These are phyloP conservation scores for Cliona cf. orientalis DNA, from an alignment of 37 sponge, comb jelly and placozoan genomes.

Conservation along the genomic window DNA sequence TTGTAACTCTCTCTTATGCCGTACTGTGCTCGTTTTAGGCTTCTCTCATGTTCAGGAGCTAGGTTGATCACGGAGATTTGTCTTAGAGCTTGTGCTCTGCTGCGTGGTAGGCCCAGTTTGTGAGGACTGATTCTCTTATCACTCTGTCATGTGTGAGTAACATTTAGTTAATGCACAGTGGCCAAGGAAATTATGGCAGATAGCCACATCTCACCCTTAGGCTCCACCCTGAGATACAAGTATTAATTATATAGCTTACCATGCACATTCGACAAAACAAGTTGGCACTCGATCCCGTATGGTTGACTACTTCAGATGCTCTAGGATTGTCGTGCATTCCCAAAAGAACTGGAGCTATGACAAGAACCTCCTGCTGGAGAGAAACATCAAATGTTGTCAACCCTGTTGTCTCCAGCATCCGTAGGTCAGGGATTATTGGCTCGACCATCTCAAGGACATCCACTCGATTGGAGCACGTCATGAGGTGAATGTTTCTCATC, in stretches of 20 bases:
- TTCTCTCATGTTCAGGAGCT: neutral
- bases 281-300: neutral
- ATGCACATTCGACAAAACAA: conserved; percentile 1
- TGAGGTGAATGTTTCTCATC: too few species aligned
- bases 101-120: too few species aligned
- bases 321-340: conserved; percentile 1
- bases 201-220: too few species aligned
- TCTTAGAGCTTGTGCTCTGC: too few species aligned
- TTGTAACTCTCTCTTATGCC: too few species aligned
- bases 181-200: too few species aligned
- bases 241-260: neutral
- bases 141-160: too few species aligned
- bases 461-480: too few species aligned
- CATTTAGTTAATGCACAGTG: too few species aligned
- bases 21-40: neutral
- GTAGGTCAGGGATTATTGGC: neutral
- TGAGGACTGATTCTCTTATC: too few species aligned
- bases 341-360: neutral
- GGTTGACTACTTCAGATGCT: neutral
- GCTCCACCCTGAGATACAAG: too few species aligned
- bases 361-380: neutral
- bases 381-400: neutral
- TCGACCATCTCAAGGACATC: neutral
- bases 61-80: too few species aligned
- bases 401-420: neutral